phyloP scores from a whole-genome alignment of 2,113 vertebrate species.

The Amazona vittata region DNA sequence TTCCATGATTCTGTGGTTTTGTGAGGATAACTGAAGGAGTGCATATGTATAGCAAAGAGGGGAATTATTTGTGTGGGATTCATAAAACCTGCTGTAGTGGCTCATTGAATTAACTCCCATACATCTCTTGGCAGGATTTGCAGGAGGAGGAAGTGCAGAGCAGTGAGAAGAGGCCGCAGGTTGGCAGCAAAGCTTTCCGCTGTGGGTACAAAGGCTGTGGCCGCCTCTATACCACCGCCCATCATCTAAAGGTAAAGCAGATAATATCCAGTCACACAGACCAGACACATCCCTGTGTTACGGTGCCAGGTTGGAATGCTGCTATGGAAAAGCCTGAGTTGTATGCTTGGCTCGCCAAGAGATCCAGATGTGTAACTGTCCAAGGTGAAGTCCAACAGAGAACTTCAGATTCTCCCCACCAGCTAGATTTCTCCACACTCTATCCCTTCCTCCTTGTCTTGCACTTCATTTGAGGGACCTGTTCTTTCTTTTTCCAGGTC shows the following conservation, averaged over 20 bases:
- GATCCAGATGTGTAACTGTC: background rate
- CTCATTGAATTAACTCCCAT: background rate
- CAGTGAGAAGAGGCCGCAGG: slow-evolving; percentile 70
- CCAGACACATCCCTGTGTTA: background rate
- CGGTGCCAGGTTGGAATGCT: background rate
- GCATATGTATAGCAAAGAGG: background rate
- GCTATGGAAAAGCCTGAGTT: background rate
- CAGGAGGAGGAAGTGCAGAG: slow-evolving; percentile 65
- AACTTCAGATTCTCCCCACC: background rate
- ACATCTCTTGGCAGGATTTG: slow-evolving; percentile 62
- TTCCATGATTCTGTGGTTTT: background rate
- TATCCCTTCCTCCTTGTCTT: background rate
- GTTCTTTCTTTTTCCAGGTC: slow-evolving; percentile 69
- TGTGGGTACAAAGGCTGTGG: slow-evolving; percentile 82
- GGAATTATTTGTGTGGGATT: background rate
- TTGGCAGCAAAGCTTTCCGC: slow-evolving; percentile 73
- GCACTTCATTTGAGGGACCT: background rate
- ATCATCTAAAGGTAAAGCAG: slow-evolving; percentile 82
- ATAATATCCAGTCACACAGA: background rate
- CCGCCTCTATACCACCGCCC: slow-evolving; percentile 82
- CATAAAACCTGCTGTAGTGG: background rate
- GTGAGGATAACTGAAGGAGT: background rate
- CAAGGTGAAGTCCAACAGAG: background rate
- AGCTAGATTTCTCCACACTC: background rate
- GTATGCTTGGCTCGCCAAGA: background rate